phyloP scores from a whole-genome alignment of 2,797 vertebrate species.

The Cryptoblepharus egeriae region DNA sequence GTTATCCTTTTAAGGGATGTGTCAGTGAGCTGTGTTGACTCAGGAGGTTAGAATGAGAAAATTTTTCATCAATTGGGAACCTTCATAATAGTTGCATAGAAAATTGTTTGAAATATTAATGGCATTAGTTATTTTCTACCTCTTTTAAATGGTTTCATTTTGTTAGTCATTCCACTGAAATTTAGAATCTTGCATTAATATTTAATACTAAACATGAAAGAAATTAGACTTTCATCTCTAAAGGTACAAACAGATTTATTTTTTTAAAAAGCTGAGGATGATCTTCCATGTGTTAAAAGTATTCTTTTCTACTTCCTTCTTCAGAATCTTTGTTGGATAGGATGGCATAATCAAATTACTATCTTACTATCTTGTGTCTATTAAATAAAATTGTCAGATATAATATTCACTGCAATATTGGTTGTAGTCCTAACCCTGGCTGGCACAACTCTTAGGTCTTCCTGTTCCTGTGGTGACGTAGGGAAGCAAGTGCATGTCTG shows the following conservation, averaged over 20 bases:
- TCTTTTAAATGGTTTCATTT: slow-evolving; percentile 23
- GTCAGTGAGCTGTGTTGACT: background rate
- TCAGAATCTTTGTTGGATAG: background rate
- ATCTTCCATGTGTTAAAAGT: background rate
- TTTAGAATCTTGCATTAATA: background rate
- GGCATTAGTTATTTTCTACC: slow-evolving; percentile 27
- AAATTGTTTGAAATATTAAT: slow-evolving; percentile 53
- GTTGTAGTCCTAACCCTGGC: too few relatives aligned
- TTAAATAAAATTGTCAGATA: background rate
- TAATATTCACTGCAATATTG: background rate
- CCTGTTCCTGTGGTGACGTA: too few relatives aligned
- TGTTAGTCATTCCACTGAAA: slow-evolving; percentile 9
- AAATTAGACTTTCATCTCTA: slow-evolving; percentile 19
- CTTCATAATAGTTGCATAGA: background rate
- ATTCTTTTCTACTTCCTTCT: background rate
- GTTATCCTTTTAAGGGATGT: background rate
- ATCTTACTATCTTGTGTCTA: too few relatives aligned
- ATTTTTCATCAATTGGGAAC: background rate
- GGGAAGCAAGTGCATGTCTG: too few relatives aligned
- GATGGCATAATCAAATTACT: background rate
- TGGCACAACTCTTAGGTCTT: too few relatives aligned
- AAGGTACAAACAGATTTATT: background rate
- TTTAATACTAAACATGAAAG: slow-evolving; percentile 41
- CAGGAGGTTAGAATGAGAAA: background rate
- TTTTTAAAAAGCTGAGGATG: fast-evolving